Conservation (phyloP, 2,888 invertebrate genomes). For the Eilema griseolum region DNA sequence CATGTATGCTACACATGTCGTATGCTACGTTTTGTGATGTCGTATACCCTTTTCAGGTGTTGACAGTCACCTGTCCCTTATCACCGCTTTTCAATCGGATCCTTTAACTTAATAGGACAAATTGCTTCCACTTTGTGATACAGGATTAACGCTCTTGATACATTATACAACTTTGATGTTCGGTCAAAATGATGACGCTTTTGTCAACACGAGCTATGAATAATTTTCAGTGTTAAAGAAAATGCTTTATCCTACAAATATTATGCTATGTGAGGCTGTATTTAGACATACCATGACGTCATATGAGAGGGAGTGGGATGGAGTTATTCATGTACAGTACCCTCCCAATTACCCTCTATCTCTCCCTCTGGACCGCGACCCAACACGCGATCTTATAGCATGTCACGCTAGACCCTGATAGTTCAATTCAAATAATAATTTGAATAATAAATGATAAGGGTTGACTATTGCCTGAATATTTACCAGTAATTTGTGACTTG, state of each 20-base stretch:
- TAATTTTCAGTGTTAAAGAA: neutral
- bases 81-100: constrained; percentile 14
- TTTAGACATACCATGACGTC: too few relatives aligned
- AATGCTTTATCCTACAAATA: neutral
- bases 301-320: too few relatives aligned
- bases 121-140: constrained; percentile 21
- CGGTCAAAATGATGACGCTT: neutral
- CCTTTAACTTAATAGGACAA: constrained; percentile 14
- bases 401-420: too few relatives aligned
- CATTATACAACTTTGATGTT: neutral
- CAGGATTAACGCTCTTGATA: neutral
- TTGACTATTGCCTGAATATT: neutral
- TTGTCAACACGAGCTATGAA: neutral
- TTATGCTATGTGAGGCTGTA: too few relatives aligned
- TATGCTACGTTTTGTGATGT: neutral
- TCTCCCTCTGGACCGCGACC: too few relatives aligned
- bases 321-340: too few relatives aligned
- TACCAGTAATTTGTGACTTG: neutral
- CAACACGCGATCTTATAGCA: too few relatives aligned
- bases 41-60: constrained; percentile 10
- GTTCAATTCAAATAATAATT: too few relatives aligned
- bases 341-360: too few relatives aligned
- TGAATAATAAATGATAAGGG: too few relatives aligned
- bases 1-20: neutral
- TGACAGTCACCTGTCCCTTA: constrained; percentile 6